Conservation (phyloP, 2,797 vertebrate species). For the Anguilla anguilla region DNA sequence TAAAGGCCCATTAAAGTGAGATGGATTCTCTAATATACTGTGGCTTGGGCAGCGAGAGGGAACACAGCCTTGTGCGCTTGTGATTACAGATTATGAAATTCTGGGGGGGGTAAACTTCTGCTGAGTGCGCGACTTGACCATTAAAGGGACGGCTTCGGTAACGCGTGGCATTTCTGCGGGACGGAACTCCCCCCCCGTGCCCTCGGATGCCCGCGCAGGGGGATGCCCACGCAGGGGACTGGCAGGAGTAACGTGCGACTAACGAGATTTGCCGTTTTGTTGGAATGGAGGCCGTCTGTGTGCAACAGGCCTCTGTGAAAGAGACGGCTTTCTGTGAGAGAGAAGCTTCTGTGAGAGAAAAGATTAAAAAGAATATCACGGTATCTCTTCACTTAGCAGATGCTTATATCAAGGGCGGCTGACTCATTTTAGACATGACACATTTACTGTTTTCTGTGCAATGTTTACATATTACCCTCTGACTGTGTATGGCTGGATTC, state of each 20-base stretch:
- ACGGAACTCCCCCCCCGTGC: neutral
- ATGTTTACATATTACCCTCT: neutral
- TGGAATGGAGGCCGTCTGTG: neutral
- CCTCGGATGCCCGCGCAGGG: neutral
- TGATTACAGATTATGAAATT: slow-evolving; percentile 19
- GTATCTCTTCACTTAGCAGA: neutral
- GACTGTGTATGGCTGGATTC: neutral
- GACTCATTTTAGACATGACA: neutral
- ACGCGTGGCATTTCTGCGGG: neutral
- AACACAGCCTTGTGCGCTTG: neutral
- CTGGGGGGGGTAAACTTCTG: neutral
- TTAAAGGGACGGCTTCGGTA: neutral
- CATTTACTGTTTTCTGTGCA: neutral
- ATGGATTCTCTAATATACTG: slow-evolving; percentile 8
- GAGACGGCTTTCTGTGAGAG: neutral
- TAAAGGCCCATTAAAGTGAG: slow-evolving; percentile 11
- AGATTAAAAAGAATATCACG: neutral
- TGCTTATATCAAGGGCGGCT: neutral
- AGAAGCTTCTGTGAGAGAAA: neutral
- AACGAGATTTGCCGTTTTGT: neutral
- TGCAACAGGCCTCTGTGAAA: neutral
- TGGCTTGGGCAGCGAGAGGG: neutral
- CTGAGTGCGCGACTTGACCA: neutral
- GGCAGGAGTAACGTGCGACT: neutral
- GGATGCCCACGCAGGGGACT: no score